phyloP scores from a whole-genome alignment of 2,888 invertebrate genomes.

The Drosophila fulvimacula region DNA sequence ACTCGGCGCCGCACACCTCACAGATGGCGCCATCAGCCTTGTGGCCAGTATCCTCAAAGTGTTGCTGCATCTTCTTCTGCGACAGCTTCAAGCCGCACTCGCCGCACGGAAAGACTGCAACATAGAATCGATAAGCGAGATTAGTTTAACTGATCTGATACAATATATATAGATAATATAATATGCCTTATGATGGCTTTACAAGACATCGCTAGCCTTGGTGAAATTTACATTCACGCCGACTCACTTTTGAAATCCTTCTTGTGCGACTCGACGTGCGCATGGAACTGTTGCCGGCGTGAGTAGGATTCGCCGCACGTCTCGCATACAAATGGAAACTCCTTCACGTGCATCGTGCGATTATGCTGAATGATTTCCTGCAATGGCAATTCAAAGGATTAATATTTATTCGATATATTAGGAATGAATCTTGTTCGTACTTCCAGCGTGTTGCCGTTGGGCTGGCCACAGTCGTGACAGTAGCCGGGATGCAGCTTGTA shows the following conservation, averaged over 20 bases:
- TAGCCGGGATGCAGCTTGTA: slow-evolving; percentile 84
- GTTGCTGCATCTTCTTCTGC: slow-evolving; percentile 83
- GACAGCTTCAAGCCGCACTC: slow-evolving; percentile 84
- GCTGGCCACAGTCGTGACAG: slow-evolving; percentile 84
- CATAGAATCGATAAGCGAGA: background rate
- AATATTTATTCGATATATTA: background rate
- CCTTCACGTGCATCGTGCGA: slow-evolving; percentile 83
- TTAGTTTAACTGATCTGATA: background rate
- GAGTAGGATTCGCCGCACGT: slow-evolving; percentile 85
- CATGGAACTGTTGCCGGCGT: slow-evolving; percentile 84
- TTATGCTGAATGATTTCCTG: slow-evolving; percentile 85
- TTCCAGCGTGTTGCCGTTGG: slow-evolving; percentile 83
- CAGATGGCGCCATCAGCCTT: slow-evolving; percentile 85
- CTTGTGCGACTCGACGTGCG: slow-evolving; percentile 85
- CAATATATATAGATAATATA: background rate
- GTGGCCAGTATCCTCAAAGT: slow-evolving; percentile 84
- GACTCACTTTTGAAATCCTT: slow-evolving; percentile 85
- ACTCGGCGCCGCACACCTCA: slow-evolving; percentile 84
- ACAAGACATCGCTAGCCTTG: slow-evolving; percentile 29
- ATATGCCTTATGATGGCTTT: slow-evolving; percentile 6
- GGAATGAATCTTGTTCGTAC: slow-evolving; percentile 45
- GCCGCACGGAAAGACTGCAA: slow-evolving; percentile 82
- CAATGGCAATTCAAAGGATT: slow-evolving; percentile 5
- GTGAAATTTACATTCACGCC: slow-evolving; percentile 81
- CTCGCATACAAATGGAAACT: slow-evolving; percentile 85